A percentile compares a stretch with the other conserved stretches of the same genome.
Evolutionary conservation across 2,888 invertebrate genomes (phyloP).

Genomic region (Aporophyla lueneburgensis): DNA sequence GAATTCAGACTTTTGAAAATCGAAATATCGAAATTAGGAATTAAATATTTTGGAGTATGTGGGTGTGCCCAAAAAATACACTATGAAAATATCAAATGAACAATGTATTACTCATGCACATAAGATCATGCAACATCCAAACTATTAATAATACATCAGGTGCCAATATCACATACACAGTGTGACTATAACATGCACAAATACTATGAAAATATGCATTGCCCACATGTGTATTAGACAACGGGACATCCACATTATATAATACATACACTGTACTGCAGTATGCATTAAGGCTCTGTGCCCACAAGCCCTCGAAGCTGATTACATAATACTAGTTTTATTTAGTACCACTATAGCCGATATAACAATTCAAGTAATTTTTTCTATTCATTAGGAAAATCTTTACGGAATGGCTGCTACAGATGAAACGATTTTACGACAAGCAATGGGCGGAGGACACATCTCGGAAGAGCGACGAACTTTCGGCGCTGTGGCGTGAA

Average conservation of each 20-base stretch:
- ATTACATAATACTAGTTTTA: neutral
- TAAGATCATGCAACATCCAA: neutral
- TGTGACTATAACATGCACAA: too few relatives aligned
- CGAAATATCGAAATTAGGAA: too few relatives aligned
- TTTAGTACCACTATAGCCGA: neutral
- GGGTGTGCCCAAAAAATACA: too few relatives aligned
- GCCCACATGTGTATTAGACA: neutral
- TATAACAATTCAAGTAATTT: neutral
- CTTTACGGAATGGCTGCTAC: slow-evolving; percentile 81
- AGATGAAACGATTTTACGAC: slow-evolving; percentile 81
- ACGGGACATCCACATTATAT: neutral
- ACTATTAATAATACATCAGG: too few relatives aligned
- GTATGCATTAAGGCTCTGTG: neutral
- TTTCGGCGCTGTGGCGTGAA: slow-evolving; percentile 84
- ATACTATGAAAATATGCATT: too few relatives aligned
- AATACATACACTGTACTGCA: neutral
- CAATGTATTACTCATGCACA: too few relatives aligned
- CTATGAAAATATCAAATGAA: too few relatives aligned
- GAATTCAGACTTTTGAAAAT: too few relatives aligned
- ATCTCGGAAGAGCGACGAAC: slow-evolving; percentile 81
- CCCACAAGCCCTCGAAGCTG: neutral
- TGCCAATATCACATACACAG: too few relatives aligned
- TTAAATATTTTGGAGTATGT: too few relatives aligned
- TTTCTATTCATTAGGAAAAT: slow-evolving; percentile 76
- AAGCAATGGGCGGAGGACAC: slow-evolving; percentile 79